A percentile compares a stretch with the other conserved stretches of the same genome.
These are phyloP conservation scores for Gymnopithys bicolor DNA, from an alignment of 2,797 vertebrate species.

Conservation along the genomic window DNA sequence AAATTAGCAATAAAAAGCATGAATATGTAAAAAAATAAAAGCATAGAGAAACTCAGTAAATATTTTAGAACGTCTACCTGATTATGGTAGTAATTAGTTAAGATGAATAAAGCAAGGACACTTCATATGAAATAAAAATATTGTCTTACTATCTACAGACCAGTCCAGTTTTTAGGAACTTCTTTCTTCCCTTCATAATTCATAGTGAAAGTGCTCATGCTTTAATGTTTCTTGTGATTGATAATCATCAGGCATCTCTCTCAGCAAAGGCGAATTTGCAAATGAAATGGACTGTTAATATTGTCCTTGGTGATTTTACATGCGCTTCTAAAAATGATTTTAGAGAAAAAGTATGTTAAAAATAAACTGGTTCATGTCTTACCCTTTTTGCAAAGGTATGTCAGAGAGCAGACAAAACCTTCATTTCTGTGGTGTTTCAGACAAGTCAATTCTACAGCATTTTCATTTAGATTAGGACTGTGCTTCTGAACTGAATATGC, in stretches of 20 bases:
- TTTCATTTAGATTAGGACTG: background rate
- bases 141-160: background rate
- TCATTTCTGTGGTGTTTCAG: background rate
- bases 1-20: background rate
- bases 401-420: background rate
- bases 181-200: background rate
- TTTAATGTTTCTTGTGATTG: background rate
- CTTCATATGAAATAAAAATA: background rate
- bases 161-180: background rate
- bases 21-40: background rate
- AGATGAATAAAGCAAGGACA: background rate
- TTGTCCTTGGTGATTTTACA: background rate
- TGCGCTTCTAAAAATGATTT: background rate
- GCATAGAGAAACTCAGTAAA: background rate
- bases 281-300: background rate
- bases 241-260: background rate
- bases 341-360: background rate
- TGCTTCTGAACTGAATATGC: background rate
- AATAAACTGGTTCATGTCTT: background rate
- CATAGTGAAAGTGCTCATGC: background rate
- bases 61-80: background rate
- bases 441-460: background rate
- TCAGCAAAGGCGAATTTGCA: background rate
- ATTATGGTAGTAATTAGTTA: background rate
- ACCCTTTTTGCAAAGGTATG: background rate